A percentile compares a stretch with the other conserved stretches of the same genome.
These are phyloP conservation scores for Leucophora obtusa DNA, from an alignment of 2,888 invertebrate genomes.

Conservation along the genomic window DNA sequence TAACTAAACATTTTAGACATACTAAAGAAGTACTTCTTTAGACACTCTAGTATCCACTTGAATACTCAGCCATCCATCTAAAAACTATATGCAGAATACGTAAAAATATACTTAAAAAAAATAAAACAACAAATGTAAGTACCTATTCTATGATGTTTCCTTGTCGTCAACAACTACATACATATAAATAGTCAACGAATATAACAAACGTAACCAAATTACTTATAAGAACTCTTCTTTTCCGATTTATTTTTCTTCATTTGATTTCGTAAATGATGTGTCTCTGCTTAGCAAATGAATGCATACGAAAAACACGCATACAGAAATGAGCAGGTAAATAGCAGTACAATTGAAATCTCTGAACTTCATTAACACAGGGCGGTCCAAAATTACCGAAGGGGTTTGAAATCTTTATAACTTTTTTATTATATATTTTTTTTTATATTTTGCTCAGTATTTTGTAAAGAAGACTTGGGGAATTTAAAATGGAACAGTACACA, in stretches of 20 bases:
- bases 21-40: slow-evolving; percentile 45
- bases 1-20: slow-evolving; percentile 53
- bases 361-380: too few relatives aligned
- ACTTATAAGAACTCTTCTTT: slow-evolving; percentile 48
- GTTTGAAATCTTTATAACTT: too few relatives aligned
- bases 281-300: slow-evolving; percentile 53
- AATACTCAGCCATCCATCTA: slow-evolving; percentile 52
- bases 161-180: slow-evolving; percentile 45
- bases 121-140: slow-evolving; percentile 40
- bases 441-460: too few relatives aligned
- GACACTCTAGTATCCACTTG: slow-evolving; percentile 61
- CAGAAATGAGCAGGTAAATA: not conserved
- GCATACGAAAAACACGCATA: slow-evolving; percentile 6
- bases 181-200: not conserved
- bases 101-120: not conserved
- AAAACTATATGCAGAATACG: slow-evolving; percentile 49
- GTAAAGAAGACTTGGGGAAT: too few relatives aligned
- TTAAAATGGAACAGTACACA: too few relatives aligned
- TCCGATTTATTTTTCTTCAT: slow-evolving; percentile 16
- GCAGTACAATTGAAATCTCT: not conserved
- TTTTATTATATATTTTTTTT: too few relatives aligned
- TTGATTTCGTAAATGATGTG: slow-evolving; percentile 57
- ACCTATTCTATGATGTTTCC: slow-evolving; percentile 44
- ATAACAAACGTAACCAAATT: slow-evolving; percentile 51
- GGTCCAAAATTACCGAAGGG: too few relatives aligned